Evolutionary conservation across 2,888 invertebrate genomes (phyloP).

Genomic region (Eilema caniola): DNA sequence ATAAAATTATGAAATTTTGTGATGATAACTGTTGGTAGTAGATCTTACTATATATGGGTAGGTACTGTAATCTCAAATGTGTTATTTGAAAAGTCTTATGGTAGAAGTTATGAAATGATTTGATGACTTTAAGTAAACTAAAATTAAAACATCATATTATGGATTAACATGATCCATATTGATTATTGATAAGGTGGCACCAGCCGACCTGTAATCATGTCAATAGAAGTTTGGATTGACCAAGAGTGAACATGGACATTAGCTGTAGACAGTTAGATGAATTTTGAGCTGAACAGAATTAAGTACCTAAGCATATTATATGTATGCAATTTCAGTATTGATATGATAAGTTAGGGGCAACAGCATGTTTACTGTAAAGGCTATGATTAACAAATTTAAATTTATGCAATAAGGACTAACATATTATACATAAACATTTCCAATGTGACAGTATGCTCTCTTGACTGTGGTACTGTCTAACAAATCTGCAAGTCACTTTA

Average conservation of each 20-base stretch:
- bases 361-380: background rate
- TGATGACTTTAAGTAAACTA: background rate
- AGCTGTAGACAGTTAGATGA: background rate
- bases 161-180: background rate
- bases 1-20: slow-evolving; percentile 43
- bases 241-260: background rate
- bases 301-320: no score
- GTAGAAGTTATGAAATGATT: slow-evolving; percentile 8
- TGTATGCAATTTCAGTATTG: background rate
- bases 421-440: background rate
- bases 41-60: slow-evolving; percentile 27
- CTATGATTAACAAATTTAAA: background rate
- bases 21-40: slow-evolving; percentile 45
- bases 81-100: slow-evolving; percentile 27
- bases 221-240: background rate
- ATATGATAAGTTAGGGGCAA: background rate
- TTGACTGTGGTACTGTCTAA: background rate
- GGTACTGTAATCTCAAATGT: slow-evolving; percentile 33
- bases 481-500: no score
- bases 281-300: background rate
- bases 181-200: background rate
- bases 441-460: background rate
- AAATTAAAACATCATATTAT: background rate
- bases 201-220: background rate
- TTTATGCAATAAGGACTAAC: background rate